Percentiles rank a stretch among this genome's conserved stretches.
These are phyloP conservation scores for Sebastes kiyomatsui DNA, from an alignment of 2,797 vertebrate genomes.

Conservation along the genomic window DNA sequence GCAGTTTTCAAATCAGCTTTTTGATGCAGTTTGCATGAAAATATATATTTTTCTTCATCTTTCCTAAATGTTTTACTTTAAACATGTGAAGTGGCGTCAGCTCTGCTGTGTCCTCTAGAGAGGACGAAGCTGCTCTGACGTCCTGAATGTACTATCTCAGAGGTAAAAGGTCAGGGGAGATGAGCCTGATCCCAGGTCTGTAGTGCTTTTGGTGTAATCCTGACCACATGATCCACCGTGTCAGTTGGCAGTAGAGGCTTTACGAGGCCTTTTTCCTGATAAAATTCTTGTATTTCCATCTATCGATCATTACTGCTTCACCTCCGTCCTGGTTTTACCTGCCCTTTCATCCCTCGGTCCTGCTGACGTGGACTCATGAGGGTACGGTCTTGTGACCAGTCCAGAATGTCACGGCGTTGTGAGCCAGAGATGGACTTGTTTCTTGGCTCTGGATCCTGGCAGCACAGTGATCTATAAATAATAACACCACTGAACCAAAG, in stretches of 20 bases:
- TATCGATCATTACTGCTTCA: neutral
- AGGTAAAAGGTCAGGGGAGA: constrained; percentile 46
- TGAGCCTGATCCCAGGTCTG: constrained; percentile 24
- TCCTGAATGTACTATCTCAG: neutral
- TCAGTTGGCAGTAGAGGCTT: neutral
- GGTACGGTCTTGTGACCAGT: constrained; percentile 55
- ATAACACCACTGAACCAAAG: constrained; percentile 13
- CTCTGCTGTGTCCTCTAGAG: constrained; percentile 15
- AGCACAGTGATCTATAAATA: constrained; percentile 64
- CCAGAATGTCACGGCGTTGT: constrained; percentile 69
- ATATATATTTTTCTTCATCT: neutral
- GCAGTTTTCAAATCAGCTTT: neutral
- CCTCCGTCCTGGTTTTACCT: neutral
- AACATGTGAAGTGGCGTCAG: neutral
- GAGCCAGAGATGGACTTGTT: constrained; percentile 58
- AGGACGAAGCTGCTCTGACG: constrained; percentile 15
- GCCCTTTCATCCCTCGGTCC: neutral
- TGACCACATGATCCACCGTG: constrained; percentile 28
- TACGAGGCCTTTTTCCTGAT: neutral
- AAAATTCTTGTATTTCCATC: neutral
- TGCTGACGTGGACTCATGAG: constrained; percentile 11
- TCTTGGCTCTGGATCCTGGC: constrained; percentile 54
- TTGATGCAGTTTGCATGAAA: neutral
- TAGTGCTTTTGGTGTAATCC: constrained; percentile 43
- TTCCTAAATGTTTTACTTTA: neutral